Conservation (phyloP, 2,888 invertebrate genomes). For the Buathra laborator region DNA sequence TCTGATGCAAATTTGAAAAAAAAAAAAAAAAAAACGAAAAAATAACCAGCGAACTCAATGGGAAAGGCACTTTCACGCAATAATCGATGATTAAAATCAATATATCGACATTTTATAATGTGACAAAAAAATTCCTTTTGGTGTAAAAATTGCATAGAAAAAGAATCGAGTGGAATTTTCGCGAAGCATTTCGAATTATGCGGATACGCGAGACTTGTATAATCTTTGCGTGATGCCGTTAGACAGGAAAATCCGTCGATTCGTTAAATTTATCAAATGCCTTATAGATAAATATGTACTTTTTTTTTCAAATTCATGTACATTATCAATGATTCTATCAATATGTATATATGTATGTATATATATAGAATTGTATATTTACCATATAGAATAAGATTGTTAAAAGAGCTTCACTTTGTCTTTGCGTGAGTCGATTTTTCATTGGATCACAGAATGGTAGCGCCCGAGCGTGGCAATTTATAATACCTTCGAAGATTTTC, state of each 20-base stretch:
- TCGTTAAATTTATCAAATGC: conserved; percentile 40
- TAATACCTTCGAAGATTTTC: conserved; percentile 74
- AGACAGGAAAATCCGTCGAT: conserved; percentile 44
- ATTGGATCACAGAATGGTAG: conserved; percentile 83
- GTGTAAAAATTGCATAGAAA: conserved; percentile 23
- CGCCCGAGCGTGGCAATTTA: conserved; percentile 80
- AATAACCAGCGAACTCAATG: conserved; percentile 56
- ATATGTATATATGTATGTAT: conserved; percentile 33
- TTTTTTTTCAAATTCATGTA: conserved; percentile 21
- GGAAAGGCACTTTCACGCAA: conserved; percentile 80
- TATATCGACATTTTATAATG: conserved; percentile 32
- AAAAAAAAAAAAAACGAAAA: conserved; percentile 15
- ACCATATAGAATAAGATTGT: conserved; percentile 68
- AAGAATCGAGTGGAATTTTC: conserved; percentile 39
- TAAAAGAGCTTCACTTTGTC: conserved; percentile 68
- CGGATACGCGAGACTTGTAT: conserved; percentile 30
- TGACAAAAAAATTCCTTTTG: conserved; percentile 20
- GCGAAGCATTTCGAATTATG: conserved; percentile 28
- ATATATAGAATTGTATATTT: conserved; percentile 58
- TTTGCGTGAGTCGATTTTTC: conserved; percentile 69
- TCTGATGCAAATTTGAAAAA: conserved; percentile 1
- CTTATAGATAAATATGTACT: conserved; percentile 29
- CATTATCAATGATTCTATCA: conserved; percentile 18
- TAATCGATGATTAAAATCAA: conserved; percentile 69
- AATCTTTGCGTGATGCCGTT: conserved; percentile 35